These are phyloP conservation scores for Patella pellucida DNA, from an alignment of 2,888 invertebrate species.

Conservation along the genomic window DNA sequence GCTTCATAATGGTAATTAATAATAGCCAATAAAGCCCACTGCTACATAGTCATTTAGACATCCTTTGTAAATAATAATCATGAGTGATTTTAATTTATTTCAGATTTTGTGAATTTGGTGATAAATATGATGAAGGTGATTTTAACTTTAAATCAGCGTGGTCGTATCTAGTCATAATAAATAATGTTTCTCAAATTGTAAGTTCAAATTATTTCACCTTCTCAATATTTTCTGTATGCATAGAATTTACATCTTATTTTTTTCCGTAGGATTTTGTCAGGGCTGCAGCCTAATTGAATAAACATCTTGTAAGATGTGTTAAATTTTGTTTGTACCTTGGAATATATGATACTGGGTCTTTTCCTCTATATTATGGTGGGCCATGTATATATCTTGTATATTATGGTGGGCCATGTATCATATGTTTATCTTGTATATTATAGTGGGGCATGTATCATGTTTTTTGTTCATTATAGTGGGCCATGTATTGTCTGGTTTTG, in stretches of 20 bases:
- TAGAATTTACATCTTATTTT: too few species aligned
- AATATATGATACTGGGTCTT: too few species aligned
- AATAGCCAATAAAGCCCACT: neutral
- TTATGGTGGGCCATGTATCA: too few species aligned
- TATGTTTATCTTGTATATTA: neutral
- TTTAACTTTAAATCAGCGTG: conserved; percentile 86
- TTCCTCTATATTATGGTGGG: too few species aligned
- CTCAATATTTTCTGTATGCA: too few species aligned
- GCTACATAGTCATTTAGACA: neutral
- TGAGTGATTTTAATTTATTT: conserved; percentile 51
- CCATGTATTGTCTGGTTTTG: conserved; percentile 95
- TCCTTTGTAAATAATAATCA: neutral
- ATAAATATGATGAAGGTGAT: conserved; percentile 92
- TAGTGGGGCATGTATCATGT: neutral
- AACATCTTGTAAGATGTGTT: too few species aligned
- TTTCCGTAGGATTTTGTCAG: too few species aligned
- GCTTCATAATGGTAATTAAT: neutral
- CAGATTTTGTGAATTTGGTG: conserved; percentile 86
- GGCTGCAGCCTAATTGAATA: too few species aligned
- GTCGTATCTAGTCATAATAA: conserved; percentile 87
- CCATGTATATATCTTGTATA: too few species aligned
- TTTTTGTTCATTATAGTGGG: conserved; percentile 71
- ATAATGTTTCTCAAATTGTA: conserved; percentile 93
- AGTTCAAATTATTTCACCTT: conserved; percentile 40
- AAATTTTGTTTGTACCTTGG: too few species aligned